Base-by-base conservation (phyloP, 2,888 invertebrate genomes). In the Nemotelus pantherinus region DNA sequence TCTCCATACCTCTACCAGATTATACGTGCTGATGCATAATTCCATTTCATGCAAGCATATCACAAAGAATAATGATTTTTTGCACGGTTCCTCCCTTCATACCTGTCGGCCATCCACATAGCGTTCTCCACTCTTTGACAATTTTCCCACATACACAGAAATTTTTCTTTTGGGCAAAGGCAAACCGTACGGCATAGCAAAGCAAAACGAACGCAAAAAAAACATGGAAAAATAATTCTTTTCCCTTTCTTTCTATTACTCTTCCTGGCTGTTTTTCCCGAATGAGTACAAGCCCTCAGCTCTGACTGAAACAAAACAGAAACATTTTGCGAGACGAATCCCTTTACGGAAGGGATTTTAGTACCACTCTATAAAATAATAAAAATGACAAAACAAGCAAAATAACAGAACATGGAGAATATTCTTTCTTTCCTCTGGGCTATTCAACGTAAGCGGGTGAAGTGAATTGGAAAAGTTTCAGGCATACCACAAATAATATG, bases 11-110 rank as follows among this genome's bases (percentile, higher is more conserved):
- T 75, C 48, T 50, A 74, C 74, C 4, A 50, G 74, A 60, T 74
- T 74, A 60, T 79, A 77, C 79, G 79, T 79, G 77, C 58, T 77
- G 63, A 68, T 79, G 77, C 79, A 77, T 79, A 79, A 79, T 79
- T 77, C 58, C 77, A 77, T 77, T 55, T 68, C 57, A 64, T 77
- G 75, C 55, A 63, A 74, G 57, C 63, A 74, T 77, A 79, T 75
- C 70, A 77, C 65, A 79, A 71, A 77, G 79, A 74, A 77, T 76
- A 79, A 79, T 75, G 75, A 79, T 71, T 57, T 76, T 78, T 78
- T 78, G 76, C 67, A 68, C 67, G 50, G 48, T 50, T 25, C 7
- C 6, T 55, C 70, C 60, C 70, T 76, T 6, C 43, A 7, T 10
- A 7, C 50, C 39, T 41, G 47, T 10, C 44, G 48, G 6, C 48